These are phyloP conservation scores for Tarsius wallacei DNA, from an alignment of 2,797 vertebrate genomes.

Conservation along the genomic window DNA sequence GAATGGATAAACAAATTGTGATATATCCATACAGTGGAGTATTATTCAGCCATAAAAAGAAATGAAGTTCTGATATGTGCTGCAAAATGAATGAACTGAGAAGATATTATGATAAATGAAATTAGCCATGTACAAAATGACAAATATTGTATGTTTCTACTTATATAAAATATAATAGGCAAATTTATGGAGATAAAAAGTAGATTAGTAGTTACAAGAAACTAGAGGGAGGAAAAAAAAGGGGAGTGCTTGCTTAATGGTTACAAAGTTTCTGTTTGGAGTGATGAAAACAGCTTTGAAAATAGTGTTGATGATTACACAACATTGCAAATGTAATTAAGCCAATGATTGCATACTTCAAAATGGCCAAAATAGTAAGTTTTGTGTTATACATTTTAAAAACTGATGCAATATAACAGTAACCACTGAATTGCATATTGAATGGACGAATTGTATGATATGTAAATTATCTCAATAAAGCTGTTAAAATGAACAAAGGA, in stretches of 20 bases:
- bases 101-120: background rate
- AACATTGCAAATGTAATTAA: background rate
- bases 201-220: background rate
- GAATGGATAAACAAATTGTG: background rate
- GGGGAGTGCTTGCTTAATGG: background rate
- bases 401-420: background rate
- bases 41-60: slow-evolving; percentile 4
- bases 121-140: background rate
- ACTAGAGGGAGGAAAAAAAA: background rate
- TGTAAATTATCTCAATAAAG: background rate
- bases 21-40: background rate
- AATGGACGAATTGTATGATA: background rate
- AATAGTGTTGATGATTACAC: background rate
- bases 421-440: background rate
- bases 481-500: background rate
- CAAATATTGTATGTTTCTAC: background rate
- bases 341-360: background rate
- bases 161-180: background rate
- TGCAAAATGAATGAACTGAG: background rate
- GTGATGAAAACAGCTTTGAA: background rate
- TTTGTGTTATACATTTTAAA: background rate
- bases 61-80: background rate
- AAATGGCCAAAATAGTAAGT: background rate
- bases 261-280: background rate
- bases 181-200: background rate